Conservation (phyloP, 37 sponge, comb jelly and placozoan species). For the Axinella damicornis region DNA sequence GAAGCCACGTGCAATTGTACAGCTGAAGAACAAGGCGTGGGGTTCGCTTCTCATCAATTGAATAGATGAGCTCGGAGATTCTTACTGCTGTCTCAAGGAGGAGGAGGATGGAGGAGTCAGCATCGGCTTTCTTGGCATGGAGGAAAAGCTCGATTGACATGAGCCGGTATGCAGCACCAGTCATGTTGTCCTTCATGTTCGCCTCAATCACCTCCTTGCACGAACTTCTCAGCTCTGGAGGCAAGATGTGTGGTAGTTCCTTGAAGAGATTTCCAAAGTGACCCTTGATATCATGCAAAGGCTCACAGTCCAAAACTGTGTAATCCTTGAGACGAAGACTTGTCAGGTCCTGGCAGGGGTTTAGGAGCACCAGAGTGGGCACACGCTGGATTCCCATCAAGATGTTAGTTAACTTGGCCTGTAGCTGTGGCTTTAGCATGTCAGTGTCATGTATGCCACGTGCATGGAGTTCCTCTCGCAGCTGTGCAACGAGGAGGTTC, state of each 20-base stretch:
- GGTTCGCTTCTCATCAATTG: not conserved
- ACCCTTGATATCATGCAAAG: constrained; percentile 14
- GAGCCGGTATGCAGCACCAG: not conserved
- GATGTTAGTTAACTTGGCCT: not conserved
- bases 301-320: constrained; percentile 3
- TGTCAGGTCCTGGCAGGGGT: not conserved
- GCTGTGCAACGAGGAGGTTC: not conserved
- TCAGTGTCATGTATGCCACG: not conserved
- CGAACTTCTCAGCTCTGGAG: not conserved
- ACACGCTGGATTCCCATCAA: not conserved
- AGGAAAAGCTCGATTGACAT: not conserved
- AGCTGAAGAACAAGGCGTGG: constrained; percentile 15
- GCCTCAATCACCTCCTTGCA: not conserved
- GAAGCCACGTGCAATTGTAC: constrained; percentile 16
- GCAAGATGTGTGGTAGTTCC: constrained; percentile 10
- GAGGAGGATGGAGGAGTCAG: not conserved
- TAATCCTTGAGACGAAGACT: not conserved
- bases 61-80: not conserved
- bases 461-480: constrained; percentile 8
- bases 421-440: not conserved
- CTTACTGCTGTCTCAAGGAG: constrained; percentile 1
- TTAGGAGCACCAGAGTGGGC: not conserved
- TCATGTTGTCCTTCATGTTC: not conserved
- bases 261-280: not conserved
- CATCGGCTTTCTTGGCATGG: not conserved